A percentile compares a stretch with the other conserved stretches of the same genome.
These are phyloP conservation scores for Simalia tracyae DNA, from an alignment of 2,797 vertebrate genomes.

Conservation along the genomic window DNA sequence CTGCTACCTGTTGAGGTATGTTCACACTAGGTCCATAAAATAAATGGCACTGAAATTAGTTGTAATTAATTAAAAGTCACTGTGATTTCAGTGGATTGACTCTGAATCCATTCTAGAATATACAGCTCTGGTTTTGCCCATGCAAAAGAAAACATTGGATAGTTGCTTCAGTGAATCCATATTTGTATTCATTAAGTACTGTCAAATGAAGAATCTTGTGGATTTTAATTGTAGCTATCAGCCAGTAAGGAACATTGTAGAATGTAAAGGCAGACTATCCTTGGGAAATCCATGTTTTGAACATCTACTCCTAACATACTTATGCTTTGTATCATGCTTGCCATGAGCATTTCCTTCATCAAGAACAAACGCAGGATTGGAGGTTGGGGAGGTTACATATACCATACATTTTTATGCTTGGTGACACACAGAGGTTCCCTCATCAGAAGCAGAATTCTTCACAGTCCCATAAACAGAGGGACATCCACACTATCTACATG, in stretches of 20 bases:
- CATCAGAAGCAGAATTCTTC: neutral
- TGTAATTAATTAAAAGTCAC: neutral
- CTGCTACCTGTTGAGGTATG: neutral
- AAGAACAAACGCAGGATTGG: neutral
- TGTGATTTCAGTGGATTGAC: neutral
- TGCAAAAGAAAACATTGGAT: constrained; percentile 52
- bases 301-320: no score
- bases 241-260: neutral
- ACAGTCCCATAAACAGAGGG: neutral
- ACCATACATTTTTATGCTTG: neutral
- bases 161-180: constrained; percentile 35
- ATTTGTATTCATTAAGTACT: constrained; percentile 32
- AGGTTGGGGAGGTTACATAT: neutral
- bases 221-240: neutral
- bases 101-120: neutral
- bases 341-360: neutral
- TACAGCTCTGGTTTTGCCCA: constrained; percentile 18
- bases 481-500: neutral
- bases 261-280: neutral
- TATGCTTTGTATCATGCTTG: neutral
- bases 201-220: constrained; percentile 10
- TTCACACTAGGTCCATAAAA: neutral
- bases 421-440: neutral
- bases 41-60: neutral
- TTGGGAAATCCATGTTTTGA: neutral